A percentile compares a stretch with the other conserved stretches of the same genome.
Evolutionary conservation across 2,888 invertebrate species (phyloP).

Genomic region (Exephanes ischioxanthus): DNA sequence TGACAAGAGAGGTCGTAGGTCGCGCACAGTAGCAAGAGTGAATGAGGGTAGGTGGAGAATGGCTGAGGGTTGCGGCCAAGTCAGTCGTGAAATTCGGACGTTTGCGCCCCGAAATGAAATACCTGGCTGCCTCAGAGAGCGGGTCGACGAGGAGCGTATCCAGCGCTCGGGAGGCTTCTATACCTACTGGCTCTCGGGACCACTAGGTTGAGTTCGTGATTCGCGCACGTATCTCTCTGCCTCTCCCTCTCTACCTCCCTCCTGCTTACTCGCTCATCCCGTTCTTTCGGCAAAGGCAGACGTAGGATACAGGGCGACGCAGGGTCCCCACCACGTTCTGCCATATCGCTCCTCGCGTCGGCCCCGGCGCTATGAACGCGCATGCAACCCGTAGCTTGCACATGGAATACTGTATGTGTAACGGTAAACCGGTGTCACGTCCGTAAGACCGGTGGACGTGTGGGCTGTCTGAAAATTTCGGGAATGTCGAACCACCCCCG

Average conservation of each 20-base stretch:
- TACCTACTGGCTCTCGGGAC: neutral
- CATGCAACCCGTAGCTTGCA: conserved; percentile 25
- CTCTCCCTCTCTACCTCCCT: neutral
- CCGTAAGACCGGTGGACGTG: conserved; percentile 54
- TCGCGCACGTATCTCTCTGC: conserved; percentile 36
- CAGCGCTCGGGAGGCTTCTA: conserved; percentile 31
- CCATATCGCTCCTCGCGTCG: neutral
- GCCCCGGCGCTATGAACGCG: neutral
- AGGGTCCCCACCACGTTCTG: conserved; percentile 3
- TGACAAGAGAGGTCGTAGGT: conserved; percentile 64
- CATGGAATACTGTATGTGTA: conserved; percentile 26
- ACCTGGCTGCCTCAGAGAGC: conserved; percentile 55
- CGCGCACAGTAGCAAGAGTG: conserved; percentile 43
- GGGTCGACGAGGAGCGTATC: conserved; percentile 51
- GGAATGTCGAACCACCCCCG: conserved; percentile 67
- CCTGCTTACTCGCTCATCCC: neutral
- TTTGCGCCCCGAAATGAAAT: conserved; percentile 68
- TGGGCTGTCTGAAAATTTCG: conserved; percentile 66
- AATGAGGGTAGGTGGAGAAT: conserved; percentile 41
- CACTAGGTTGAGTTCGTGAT: conserved; percentile 34
- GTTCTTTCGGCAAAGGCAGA: conserved; percentile 48
- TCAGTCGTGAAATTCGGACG: conserved; percentile 69
- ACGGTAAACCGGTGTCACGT: conserved; percentile 53
- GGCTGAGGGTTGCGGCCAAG: conserved; percentile 64
- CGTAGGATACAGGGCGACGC: conserved; percentile 12